Base-by-base conservation (phyloP, 2,797 vertebrate genomes). In the Gorsachius magnificus region DNA sequence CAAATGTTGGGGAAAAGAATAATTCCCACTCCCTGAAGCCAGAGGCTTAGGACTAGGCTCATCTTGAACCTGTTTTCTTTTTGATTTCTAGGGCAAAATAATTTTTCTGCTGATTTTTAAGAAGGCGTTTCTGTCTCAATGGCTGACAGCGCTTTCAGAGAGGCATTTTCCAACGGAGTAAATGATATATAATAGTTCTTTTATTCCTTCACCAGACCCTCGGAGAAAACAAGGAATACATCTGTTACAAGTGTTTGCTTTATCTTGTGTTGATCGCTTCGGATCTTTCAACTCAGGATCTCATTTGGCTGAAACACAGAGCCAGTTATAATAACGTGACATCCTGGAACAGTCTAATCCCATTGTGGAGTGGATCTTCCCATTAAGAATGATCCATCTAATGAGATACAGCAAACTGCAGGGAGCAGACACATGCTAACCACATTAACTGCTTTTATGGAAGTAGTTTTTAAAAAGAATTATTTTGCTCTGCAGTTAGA, bases 341-440 rank as follows among this genome's bases (percentile, higher is more conserved):
- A 88, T 91, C 80, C 56, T 74, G 91, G 58, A 84, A 74, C 33
- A 82, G 22, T 43, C 51, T 87, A 92, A 92, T 89, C 60, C 80
- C 84, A 74, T 56, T 89, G 88, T 2, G 2, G 87, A 87, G 93
- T 82, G 81, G 92, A 84, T 88, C 85, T 82, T 95, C 43, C 91
- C 68, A 93, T 93, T 84, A 89, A 60, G 83, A 93, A 76, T 61
- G 70, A 77, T 61, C 87, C 56, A 45, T 46, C 72, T 83, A 82
- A 78, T 64, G 53, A 76, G 83, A 70, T 41, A 57, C 8, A 68
- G 69, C 57, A 61, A 93, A 48, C 65, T 72, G 48, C 57, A 93
- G 43, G 76, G 66, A 93, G 38, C 91, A 95, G 85, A 64, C 43
- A 36, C 43, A 84, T n/a, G 26, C 80, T 95, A 93, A 95, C 70